Evolutionary conservation across 2,888 invertebrate species (phyloP), one percentile per base, ranked within the genome.

Genomic region (Andrena minutula): DNA sequence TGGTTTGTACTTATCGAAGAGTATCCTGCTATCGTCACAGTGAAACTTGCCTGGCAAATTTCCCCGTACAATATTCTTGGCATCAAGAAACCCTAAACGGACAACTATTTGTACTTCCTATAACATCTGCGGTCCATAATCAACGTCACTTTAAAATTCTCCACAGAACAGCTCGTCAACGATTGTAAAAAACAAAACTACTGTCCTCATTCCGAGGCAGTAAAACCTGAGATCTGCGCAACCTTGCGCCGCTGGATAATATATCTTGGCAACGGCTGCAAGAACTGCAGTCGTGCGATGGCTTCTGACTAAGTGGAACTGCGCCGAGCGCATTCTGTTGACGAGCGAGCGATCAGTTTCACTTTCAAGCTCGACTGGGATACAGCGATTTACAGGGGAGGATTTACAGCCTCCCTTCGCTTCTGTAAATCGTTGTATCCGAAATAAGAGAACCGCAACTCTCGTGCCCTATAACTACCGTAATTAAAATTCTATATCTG

Each of bases 1-100:
- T 87, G 86, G 85, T 85, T 79, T 83, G 75, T 73, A 74, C 84
- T 82, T 68, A 70, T 51, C 8, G 28, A 75, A 63, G 56, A 73
- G 32, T 66, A 47, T 69, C 58, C 35, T 28, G 69, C 7, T 23
- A 6, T 2, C 30, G 16, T 4, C 28, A 26, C 61, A 30, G 58
- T 58, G 30, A 47, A 73, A 69, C 7, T 69, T 64, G 64, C 56
- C 7, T 8, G 4, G 10, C 32, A 3, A 69, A 65, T 41, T 61
- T 70, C 64, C 23, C 65, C 12, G n/a, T 61, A 49, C 32, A 3
- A 47, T 35, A 56, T 3, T 2, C 26, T 66, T 63, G 26, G 12
- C 41, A 32, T 63, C 12, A 26, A 53, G 16, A 30, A 6, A 10
- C 10, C 7, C n/a, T 66, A 51, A 58, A 65, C 41, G 16, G 26